A percentile compares a stretch with the other conserved stretches of the same genome.
These are phyloP conservation scores for Tokudaia tokunoshimensis DNA, from an alignment of 2,797 vertebrate genomes.

Conservation along the genomic window DNA sequence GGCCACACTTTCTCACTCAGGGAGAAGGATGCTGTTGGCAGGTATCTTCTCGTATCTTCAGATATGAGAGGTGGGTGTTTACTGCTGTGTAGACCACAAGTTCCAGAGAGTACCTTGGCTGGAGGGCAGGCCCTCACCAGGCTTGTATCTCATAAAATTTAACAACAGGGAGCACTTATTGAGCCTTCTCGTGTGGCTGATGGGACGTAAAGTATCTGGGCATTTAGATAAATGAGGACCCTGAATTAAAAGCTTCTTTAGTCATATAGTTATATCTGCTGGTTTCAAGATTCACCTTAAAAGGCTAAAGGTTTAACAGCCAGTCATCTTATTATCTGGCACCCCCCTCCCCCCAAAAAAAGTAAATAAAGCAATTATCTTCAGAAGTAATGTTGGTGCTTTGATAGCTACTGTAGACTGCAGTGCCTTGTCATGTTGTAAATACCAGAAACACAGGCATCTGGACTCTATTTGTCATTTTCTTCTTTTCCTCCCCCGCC, in stretches of 20 bases:
- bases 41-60: background rate
- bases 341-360: background rate
- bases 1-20: background rate
- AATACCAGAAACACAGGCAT: conserved; percentile 12
- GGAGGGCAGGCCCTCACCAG: background rate
- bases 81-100: background rate
- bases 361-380: background rate
- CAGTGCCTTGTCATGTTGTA: background rate
- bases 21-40: background rate
- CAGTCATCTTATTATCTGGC: background rate
- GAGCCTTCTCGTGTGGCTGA: background rate
- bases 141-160: background rate
- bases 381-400: background rate
- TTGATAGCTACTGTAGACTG: background rate
- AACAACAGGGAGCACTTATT: background rate
- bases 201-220: background rate
- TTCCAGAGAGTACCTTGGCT: background rate
- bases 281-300: conserved; percentile 8
- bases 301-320: background rate
- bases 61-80: background rate
- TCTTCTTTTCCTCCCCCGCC: background rate
- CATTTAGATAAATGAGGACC: background rate
- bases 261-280: background rate
- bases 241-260: background rate
- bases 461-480: conserved; percentile 52